Evolutionary conservation across 2,888 invertebrate genomes (phyloP).

Genomic region (Acheta domesticus): DNA sequence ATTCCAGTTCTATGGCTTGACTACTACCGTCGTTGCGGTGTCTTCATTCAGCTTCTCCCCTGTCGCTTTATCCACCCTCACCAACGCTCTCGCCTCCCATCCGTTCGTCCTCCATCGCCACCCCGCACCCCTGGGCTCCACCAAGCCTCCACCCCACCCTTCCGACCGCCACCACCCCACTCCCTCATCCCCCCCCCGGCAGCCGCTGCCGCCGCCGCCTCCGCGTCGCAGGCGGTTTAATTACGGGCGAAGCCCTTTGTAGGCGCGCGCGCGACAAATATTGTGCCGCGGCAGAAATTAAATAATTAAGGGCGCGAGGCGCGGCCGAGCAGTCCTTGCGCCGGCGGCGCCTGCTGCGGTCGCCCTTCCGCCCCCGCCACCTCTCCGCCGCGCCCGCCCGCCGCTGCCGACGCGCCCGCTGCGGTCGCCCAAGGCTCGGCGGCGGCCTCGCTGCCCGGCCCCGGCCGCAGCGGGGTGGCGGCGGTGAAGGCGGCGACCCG

Average conservation of each 20-base stretch:
- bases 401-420: not conserved
- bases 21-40: too few relatives aligned
- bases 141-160: not conserved
- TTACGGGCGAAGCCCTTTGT: not conserved
- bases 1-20: too few relatives aligned
- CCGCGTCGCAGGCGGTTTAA: not conserved
- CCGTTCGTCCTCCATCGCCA: not conserved
- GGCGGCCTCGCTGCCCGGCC: not conserved
- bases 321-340: not conserved
- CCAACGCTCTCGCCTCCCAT: not conserved
- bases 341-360: not conserved
- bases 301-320: not conserved
- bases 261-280: not conserved
- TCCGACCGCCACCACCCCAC: too few relatives aligned
- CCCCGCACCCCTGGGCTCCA: not conserved
- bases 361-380: not conserved
- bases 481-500: not conserved
- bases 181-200: not conserved
- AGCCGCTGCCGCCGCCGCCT: not conserved
- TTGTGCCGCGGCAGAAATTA: conserved; percentile 18
- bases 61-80: not conserved
- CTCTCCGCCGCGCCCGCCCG: not conserved
- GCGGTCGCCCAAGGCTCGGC: not conserved
- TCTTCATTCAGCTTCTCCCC: too few relatives aligned
- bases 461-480: not conserved